phyloP scores from a whole-genome alignment of 2,113 vertebrate genomes.

The Rhinolophus ferrumequinum region DNA sequence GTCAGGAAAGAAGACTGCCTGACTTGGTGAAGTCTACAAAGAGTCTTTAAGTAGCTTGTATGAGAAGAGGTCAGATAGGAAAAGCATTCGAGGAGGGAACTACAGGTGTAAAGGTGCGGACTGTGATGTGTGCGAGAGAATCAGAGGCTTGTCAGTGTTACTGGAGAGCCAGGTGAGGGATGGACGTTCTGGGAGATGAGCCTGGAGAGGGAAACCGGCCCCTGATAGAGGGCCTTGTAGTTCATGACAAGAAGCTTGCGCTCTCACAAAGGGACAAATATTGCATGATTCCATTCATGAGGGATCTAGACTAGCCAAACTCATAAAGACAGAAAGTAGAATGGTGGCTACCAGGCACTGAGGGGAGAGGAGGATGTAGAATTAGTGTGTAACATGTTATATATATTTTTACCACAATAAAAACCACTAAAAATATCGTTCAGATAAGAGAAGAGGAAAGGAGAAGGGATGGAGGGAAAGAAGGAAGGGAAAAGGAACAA shows the following conservation, averaged over 20 bases:
- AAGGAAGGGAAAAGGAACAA: neutral
- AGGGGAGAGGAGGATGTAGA: neutral
- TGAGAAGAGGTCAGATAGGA: neutral
- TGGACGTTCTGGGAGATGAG: neutral
- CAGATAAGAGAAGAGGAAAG: neutral
- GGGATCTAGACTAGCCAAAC: neutral
- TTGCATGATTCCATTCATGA: neutral
- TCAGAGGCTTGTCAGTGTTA: neutral
- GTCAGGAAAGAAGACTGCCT: neutral
- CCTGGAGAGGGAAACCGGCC: neutral
- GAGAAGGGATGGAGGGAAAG: no score
- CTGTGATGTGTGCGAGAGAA: neutral
- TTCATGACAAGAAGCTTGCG: neutral
- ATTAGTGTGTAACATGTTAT: neutral
- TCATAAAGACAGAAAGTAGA: neutral
- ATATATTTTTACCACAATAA: neutral
- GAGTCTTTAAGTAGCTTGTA: neutral
- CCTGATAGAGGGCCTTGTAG: accelerated
- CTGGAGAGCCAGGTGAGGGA: neutral
- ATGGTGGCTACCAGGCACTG: neutral
- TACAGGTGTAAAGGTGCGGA: no score
- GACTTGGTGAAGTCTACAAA: neutral
- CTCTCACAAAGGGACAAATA: neutral
- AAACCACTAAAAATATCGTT: neutral
- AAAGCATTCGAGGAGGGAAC: neutral